Percentiles rank a stretch among this genome's conserved stretches.
phyloP scores from a whole-genome alignment of 1,140 invertebrate genomes.

The Cylas formicarius region DNA sequence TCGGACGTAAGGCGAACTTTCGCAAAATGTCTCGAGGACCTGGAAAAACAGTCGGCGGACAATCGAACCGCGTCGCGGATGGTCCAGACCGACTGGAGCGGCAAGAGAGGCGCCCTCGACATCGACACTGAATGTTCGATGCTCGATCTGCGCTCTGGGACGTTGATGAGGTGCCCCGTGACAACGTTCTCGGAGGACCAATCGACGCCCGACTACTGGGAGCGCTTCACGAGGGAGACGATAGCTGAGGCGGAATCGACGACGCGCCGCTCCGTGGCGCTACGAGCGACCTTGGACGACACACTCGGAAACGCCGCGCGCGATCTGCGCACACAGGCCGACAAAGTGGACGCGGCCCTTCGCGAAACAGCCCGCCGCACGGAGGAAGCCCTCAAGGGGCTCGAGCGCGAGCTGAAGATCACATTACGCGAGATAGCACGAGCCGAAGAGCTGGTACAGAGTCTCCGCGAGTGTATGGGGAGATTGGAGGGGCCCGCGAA shows the following conservation, averaged over 20 bases:
- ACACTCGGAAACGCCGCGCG: slow-evolving; percentile 57
- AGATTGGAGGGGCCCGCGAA: slow-evolving; percentile 66
- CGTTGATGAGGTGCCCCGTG: slow-evolving; percentile 43
- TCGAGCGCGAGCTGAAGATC: slow-evolving; percentile 60
- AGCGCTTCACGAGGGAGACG: slow-evolving; percentile 60
- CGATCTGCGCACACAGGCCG: slow-evolving; percentile 65
- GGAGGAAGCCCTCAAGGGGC: slow-evolving; percentile 54
- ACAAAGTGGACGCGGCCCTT: slow-evolving; percentile 60
- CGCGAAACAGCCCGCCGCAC: slow-evolving; percentile 58
- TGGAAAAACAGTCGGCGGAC: slow-evolving; percentile 66
- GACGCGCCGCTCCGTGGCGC: slow-evolving; percentile 52
- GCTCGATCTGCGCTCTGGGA: slow-evolving; percentile 56
- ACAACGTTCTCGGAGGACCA: slow-evolving; percentile 40
- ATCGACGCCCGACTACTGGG: slow-evolving; percentile 63
- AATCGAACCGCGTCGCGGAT: slow-evolving; percentile 70
- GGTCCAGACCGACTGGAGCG: slow-evolving; percentile 69
- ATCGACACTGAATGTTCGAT: slow-evolving; percentile 60
- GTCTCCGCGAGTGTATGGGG: slow-evolving; percentile 52
- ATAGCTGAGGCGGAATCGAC: slow-evolving; percentile 55
- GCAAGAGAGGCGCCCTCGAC: slow-evolving; percentile 74
- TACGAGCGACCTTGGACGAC: slow-evolving; percentile 55
- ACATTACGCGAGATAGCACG: slow-evolving; percentile 60
- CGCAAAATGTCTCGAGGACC: slow-evolving; percentile 53
- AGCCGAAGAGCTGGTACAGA: slow-evolving; percentile 59
- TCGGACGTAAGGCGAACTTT: slow-evolving; percentile 55